These are phyloP conservation scores for Zeugodacus cucurbitae DNA, from an alignment of 1,140 invertebrate species.

Conservation along the genomic window DNA sequence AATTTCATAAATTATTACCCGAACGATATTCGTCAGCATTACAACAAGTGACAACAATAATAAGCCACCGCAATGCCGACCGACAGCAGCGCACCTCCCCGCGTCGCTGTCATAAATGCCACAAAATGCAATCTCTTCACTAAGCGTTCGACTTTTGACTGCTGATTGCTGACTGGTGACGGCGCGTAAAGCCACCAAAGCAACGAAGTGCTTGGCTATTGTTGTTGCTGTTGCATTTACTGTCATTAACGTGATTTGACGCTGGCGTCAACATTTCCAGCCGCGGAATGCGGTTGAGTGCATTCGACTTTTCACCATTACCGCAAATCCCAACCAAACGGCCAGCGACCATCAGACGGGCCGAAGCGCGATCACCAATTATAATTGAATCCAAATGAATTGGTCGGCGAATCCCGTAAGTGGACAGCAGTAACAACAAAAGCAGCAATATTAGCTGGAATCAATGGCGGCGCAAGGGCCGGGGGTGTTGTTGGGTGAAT, in stretches of 20 bases:
- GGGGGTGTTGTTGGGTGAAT: not conserved
- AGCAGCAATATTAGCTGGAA: not conserved
- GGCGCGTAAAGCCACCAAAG: not conserved
- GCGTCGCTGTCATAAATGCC: conserved; percentile 31
- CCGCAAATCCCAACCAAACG: not conserved
- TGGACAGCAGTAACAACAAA: not conserved
- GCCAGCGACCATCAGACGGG: not conserved
- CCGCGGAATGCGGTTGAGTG: conserved; percentile 15
- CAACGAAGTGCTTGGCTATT: not conserved
- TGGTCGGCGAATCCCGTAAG: not conserved
- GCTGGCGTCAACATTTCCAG: conserved; percentile 29
- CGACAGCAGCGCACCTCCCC: not conserved
- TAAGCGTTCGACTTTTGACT: not conserved
- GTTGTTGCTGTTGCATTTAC: not conserved
- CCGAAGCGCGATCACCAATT: conserved; percentile 21
- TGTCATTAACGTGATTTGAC: conserved; percentile 32
- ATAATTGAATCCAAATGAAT: not conserved
- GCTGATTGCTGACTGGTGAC: not conserved
- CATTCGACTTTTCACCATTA: conserved; percentile 8
- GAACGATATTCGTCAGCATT: not conserved
- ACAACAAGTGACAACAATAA: not conserved
- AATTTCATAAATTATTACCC: conserved; percentile 29
- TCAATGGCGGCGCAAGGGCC: not conserved
- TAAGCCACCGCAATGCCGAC: not conserved
- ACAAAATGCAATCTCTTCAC: conserved; percentile 38